phyloP scores from a whole-genome alignment of 1,140 invertebrate genomes.

The Drosophila suzukii region DNA sequence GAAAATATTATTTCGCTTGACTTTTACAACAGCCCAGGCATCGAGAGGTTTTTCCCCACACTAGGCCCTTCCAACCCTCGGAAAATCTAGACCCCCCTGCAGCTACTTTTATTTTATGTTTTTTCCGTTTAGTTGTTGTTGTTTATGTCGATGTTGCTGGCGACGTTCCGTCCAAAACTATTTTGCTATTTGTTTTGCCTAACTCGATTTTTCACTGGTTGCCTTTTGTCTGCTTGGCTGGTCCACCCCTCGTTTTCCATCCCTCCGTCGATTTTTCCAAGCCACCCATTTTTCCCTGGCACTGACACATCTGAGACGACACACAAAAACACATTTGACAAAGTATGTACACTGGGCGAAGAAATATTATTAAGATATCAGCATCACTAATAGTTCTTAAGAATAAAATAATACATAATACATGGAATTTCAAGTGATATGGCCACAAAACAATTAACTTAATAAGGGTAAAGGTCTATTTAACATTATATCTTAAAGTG shows the following conservation, averaged over 20 bases:
- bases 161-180: constrained; percentile 71
- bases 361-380: not conserved
- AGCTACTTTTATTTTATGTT: constrained; percentile 73
- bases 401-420: no score
- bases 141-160: constrained; percentile 64
- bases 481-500: no score
- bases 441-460: no score
- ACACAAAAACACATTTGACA: constrained; percentile 79
- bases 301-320: constrained; percentile 72
- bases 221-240: constrained; percentile 76
- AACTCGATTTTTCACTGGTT: constrained; percentile 82
- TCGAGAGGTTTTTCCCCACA: constrained; percentile 33
- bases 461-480: no score
- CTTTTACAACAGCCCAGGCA: constrained; percentile 72
- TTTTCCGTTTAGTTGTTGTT: constrained; percentile 60
- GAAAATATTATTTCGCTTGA: constrained; percentile 83
- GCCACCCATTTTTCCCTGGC: constrained; percentile 48
- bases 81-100: not conserved
- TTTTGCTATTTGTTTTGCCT: constrained; percentile 81
- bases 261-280: constrained; percentile 5
- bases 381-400: not conserved
- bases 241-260: constrained; percentile 22
- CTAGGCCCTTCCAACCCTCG: not conserved
- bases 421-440: no score
- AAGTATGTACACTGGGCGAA: constrained; percentile 40